phyloP scores from a whole-genome alignment of 2,113 vertebrate genomes.

The Rallus limicola region DNA sequence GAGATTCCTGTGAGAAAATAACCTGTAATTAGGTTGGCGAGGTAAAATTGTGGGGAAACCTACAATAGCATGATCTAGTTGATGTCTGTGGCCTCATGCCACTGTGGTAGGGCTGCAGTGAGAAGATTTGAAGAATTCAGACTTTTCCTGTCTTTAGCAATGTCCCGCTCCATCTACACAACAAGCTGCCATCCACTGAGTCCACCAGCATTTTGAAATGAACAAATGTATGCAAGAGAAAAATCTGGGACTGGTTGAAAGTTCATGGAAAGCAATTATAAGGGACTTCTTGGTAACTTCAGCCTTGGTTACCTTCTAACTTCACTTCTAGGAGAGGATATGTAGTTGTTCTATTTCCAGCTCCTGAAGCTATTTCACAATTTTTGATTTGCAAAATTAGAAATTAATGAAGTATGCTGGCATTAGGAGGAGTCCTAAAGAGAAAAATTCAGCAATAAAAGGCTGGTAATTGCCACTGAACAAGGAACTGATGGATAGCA shows the following conservation, averaged over 20 bases:
- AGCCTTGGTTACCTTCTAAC: background rate
- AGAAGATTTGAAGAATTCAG: background rate
- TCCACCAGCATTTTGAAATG: background rate
- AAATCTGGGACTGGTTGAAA: background rate
- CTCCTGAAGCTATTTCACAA: slow-evolving; percentile 3
- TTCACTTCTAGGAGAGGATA: background rate
- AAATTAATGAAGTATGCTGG: slow-evolving; percentile 20
- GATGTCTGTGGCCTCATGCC: background rate
- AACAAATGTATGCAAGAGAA: background rate
- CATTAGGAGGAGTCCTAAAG: background rate
- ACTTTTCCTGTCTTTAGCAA: background rate
- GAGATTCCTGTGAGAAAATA: background rate
- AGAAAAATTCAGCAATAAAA: slow-evolving; percentile 21
- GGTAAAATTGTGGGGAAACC: background rate
- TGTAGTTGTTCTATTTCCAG: background rate
- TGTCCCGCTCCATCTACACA: background rate
- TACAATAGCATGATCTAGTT: accelerated
- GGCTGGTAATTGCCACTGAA: background rate
- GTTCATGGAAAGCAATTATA: background rate
- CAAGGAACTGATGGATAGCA: background rate
- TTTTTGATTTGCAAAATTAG: slow-evolving; percentile 2
- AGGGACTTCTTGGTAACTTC: background rate
- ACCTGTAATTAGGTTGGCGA: background rate
- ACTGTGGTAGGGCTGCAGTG: accelerated
- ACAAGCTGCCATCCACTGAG: background rate